Conservation (phyloP, 2,797 vertebrate genomes). For the Phaenicophaeus curvirostris region DNA sequence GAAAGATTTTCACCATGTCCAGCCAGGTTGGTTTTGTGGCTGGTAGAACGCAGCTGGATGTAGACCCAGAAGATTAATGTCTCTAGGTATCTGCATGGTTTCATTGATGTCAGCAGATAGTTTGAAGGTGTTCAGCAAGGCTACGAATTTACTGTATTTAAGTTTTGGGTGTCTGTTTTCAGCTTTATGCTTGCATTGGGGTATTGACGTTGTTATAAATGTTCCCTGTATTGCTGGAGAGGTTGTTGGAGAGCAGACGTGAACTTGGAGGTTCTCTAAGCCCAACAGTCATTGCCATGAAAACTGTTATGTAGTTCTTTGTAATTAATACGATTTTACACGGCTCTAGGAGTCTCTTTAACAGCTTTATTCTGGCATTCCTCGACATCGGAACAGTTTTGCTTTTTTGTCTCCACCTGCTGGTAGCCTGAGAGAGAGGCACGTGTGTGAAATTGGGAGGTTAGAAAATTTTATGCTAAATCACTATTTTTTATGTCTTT, state of each 20-base stretch:
- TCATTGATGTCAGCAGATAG: not conserved
- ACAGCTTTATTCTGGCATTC: not conserved
- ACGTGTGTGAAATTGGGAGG: not conserved
- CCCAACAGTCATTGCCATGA: not conserved
- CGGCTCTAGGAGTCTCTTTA: not conserved
- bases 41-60: not conserved
- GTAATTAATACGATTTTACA: not conserved
- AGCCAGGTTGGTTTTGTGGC: not conserved
- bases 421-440: not conserved
- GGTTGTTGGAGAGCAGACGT: not conserved
- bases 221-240: not conserved
- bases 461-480: not conserved
- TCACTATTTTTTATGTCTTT: not conserved
- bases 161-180: not conserved
- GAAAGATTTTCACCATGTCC: not conserved
- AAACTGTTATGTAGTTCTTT: not conserved
- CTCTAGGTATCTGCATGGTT: not conserved
- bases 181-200: not conserved
- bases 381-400: not conserved
- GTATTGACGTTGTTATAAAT: not conserved
- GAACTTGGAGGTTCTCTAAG: not conserved
- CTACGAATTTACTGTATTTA: not conserved
- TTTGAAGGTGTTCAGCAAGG: not conserved
- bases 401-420: constrained; percentile 60
- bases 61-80: not conserved